phyloP scores from a whole-genome alignment of 1,140 invertebrate genomes.

The Drosophila oshimai region DNA sequence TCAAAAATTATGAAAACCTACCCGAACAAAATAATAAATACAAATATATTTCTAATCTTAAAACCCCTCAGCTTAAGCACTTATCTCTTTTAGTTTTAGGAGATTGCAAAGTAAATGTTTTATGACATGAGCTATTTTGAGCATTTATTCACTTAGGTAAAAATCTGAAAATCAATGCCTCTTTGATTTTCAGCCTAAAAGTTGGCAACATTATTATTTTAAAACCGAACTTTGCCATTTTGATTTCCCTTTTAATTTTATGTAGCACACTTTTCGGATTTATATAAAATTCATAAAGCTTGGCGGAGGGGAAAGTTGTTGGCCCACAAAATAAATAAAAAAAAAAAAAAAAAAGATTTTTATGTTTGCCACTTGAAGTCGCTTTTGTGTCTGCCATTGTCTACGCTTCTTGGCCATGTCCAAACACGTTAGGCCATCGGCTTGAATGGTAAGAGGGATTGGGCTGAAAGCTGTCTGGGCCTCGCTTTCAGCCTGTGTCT shows the following conservation, averaged over 20 bases:
- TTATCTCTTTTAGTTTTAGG: background rate
- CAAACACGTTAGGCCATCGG: constrained; percentile 69
- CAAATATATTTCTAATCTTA: too few relatives aligned
- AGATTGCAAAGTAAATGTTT: background rate
- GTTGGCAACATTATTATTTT: constrained; percentile 8
- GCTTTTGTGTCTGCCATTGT: constrained; percentile 43
- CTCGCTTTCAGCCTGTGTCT: constrained; percentile 58
- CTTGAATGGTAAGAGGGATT: constrained; percentile 24
- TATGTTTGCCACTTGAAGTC: constrained; percentile 49
- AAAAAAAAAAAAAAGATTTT: constrained; percentile 44
- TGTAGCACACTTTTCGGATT: constrained; percentile 38
- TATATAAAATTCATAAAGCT: constrained; percentile 58
- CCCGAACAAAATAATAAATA: too few relatives aligned
- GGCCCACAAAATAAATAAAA: constrained; percentile 37
- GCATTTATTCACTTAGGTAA: background rate
- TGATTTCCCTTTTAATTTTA: constrained; percentile 21
- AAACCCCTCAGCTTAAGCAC: too few relatives aligned
- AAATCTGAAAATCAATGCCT: constrained; percentile 16
- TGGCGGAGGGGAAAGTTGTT: constrained; percentile 9
- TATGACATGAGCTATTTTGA: background rate
- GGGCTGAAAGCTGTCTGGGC: constrained; percentile 33
- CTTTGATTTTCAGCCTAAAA: constrained; percentile 1
- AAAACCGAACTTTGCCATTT: constrained; percentile 13
- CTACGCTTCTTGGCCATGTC: constrained; percentile 67
- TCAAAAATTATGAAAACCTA: too few relatives aligned